Base-by-base conservation (phyloP, 2,888 invertebrate genomes). In the Dorcus parallelipipedus region DNA sequence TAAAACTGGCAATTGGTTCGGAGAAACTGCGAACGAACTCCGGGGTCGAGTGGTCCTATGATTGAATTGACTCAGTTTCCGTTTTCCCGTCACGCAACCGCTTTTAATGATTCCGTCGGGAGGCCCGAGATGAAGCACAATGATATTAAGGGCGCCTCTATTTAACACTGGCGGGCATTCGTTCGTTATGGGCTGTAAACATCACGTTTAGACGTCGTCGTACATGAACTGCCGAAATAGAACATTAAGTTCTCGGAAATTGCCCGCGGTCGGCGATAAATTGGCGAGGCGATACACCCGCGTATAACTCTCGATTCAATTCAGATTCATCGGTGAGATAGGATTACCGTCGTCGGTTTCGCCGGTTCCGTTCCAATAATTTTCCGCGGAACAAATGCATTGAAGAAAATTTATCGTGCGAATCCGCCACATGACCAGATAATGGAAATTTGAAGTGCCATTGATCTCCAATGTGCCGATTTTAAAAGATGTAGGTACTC, bases 31-130 rank as follows among this genome's bases (percentile, higher is more conserved):
- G 23, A 47, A 40, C 53, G 53, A 45, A 45, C 42, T 39, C 33
- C 26, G 49, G 41, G 14, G 56, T 58, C 58, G 50, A 56, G 51
- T 60, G 59, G 57, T 56, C 56, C 61, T 45, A 59, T 61, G 64
- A 66, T 66, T 65, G 67, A 65, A 65, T 66, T 59, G 64, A 58
- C 58, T 60, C 56, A 56, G 59, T 64, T 64, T 66, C 61, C 62
- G 65, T 59, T 67, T 65, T 67, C 65, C 58, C 61, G 53, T 67
- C 67, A 68, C 67, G 67, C 64, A 64, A 60, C 60, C 59, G 57
- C 63, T 61, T 62, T 65, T 68, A 67, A 68, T 67, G 66, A 68
- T 58, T 50, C 64, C 43, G 47, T 50, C 45, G 62, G 62, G 64
- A 62, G 55, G 54, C 54, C 55, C 26, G 26, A 41, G 57, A 56